Evolutionary conservation across 2,888 invertebrate genomes (phyloP).

Genomic region (Sarcophaga rosellei): DNA sequence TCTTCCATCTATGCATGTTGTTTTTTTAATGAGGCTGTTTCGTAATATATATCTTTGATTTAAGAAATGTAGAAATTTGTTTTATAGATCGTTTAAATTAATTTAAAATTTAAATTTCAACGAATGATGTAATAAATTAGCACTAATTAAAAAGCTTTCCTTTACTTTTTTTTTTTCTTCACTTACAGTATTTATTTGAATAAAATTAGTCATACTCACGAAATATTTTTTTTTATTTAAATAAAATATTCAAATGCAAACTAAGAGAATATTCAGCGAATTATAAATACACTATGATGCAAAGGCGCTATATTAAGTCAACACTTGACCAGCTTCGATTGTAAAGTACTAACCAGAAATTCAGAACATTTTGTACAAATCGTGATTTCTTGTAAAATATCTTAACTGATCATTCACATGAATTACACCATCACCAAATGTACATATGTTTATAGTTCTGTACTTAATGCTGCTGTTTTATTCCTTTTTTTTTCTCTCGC

Average conservation of each 20-base stretch:
- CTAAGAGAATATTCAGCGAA: neutral
- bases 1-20: too few species aligned
- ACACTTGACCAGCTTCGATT: conserved; percentile 46
- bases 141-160: too few species aligned
- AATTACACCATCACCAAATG: conserved; percentile 54
- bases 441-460: neutral
- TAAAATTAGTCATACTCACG: too few species aligned
- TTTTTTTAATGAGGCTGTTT: too few species aligned
- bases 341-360: conserved; percentile 21
- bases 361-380: conserved; percentile 28
- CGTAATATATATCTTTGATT: too few species aligned
- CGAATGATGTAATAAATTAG: too few species aligned
- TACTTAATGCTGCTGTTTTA: conserved; percentile 32
- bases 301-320: conserved; percentile 9
- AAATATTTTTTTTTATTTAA: too few species aligned
- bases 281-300: neutral
- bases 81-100: too few species aligned
- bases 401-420: conserved; percentile 52
- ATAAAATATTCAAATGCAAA: neutral
- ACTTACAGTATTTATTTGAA: too few species aligned
- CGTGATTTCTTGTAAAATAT: conserved; percentile 50
- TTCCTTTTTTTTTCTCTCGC: neutral
- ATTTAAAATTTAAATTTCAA: too few species aligned
- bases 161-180: too few species aligned
- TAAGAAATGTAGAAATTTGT: too few species aligned